Percentiles rank a stretch among this genome's conserved stretches.
These are phyloP conservation scores for Anoplophora glabripennis DNA, from an alignment of 1,140 invertebrate genomes.

Conservation along the genomic window DNA sequence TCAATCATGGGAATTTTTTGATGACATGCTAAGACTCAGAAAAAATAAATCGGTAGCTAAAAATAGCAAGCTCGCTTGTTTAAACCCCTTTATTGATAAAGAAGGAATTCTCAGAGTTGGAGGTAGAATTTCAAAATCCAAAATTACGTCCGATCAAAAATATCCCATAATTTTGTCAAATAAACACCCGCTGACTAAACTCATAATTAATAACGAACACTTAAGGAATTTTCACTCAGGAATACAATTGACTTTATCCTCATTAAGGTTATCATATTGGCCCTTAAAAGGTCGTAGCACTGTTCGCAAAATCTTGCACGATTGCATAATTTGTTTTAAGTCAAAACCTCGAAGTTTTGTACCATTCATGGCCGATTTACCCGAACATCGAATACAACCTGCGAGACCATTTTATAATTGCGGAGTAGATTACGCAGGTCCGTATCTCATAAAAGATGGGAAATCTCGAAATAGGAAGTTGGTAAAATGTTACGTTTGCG, in stretches of 20 bases:
- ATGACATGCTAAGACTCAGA: slow-evolving; percentile 7
- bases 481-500: too few species aligned
- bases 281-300: slow-evolving; percentile 28
- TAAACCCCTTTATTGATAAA: slow-evolving; percentile 47
- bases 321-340: too few species aligned
- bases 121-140: slow-evolving; percentile 40
- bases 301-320: too few species aligned
- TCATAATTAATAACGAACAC: slow-evolving; percentile 33
- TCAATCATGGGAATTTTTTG: background rate
- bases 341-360: too few species aligned
- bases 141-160: slow-evolving; percentile 32
- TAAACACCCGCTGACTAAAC: slow-evolving; percentile 25
- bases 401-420: too few species aligned
- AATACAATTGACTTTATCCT: background rate
- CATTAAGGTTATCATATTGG: slow-evolving; percentile 28
- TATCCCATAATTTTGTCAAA: slow-evolving; percentile 35
- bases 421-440: too few species aligned
- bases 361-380: too few species aligned
- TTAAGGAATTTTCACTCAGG: slow-evolving; percentile 26
- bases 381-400: too few species aligned
- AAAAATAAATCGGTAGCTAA: background rate
- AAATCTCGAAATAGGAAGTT: too few species aligned
- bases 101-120: slow-evolving; percentile 47
- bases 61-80: slow-evolving; percentile 16
- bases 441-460: too few species aligned